Conservation (phyloP, 2,797 vertebrate genomes). For the Rhynchotus rufescens region DNA sequence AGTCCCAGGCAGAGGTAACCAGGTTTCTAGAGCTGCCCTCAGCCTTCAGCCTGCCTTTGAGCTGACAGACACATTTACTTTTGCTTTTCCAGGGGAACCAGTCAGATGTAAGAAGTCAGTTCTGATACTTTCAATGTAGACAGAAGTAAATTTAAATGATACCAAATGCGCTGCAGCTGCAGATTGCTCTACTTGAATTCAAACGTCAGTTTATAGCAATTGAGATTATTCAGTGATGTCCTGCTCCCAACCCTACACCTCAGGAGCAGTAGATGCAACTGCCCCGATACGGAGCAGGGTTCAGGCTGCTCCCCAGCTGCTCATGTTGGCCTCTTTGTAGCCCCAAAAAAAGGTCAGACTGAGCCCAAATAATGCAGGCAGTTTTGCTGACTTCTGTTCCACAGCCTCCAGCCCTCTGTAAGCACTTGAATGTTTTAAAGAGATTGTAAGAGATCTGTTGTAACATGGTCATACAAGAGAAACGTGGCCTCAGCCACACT, state of each 20-base stretch:
- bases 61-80: neutral
- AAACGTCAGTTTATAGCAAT: neutral
- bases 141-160: neutral
- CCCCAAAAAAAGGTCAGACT: neutral
- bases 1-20: neutral
- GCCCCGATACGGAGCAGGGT: neutral
- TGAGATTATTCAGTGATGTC: neutral
- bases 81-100: neutral
- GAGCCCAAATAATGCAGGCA: accelerated
- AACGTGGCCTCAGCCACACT: neutral
- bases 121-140: neutral
- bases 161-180: neutral
- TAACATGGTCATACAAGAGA: neutral
- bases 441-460: neutral
- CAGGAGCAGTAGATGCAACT: neutral
- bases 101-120: neutral
- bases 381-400: neutral
- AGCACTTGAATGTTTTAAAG: neutral
- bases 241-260: neutral
- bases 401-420: neutral
- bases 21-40: neutral
- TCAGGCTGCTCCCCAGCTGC: neutral
- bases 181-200: neutral
- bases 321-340: neutral
- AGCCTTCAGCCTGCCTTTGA: neutral